A percentile compares a stretch with the other conserved stretches of the same genome.
These are phyloP conservation scores for Ectropis grisescens DNA, from an alignment of 1,140 invertebrate species.

Conservation along the genomic window DNA sequence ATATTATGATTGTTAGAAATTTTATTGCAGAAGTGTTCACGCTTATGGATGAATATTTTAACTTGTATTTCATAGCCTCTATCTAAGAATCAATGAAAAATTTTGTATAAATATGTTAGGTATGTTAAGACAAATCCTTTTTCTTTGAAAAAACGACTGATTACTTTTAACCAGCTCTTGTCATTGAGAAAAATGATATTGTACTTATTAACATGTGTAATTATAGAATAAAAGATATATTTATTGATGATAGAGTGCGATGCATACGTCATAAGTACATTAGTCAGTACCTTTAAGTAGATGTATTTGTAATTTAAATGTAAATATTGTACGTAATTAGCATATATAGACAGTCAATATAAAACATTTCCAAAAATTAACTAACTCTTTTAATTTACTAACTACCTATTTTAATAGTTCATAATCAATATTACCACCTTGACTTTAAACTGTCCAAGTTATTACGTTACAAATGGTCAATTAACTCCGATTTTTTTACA, in stretches of 20 bases:
- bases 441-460: no score
- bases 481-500: no score
- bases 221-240: slow-evolving; percentile 34
- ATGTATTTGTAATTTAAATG: slow-evolving; percentile 20
- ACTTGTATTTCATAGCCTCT: neutral
- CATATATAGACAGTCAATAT: neutral
- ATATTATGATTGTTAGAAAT: slow-evolving; percentile 15
- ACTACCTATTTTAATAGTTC: no score
- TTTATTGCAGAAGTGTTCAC: slow-evolving; percentile 35
- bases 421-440: no score
- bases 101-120: slow-evolving; percentile 5
- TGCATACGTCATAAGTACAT: no score
- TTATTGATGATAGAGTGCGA: slow-evolving; percentile 25
- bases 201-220: slow-evolving; percentile 48
- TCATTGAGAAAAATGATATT: slow-evolving; percentile 26
- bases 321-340: neutral
- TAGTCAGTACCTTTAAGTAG: no score
- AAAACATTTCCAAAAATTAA: no score
- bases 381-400: no score
- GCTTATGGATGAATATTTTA: slow-evolving; percentile 14
- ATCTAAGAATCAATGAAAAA: slow-evolving; percentile 4
- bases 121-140: no score
- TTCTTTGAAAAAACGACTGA: slow-evolving; percentile 43
- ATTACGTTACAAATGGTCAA: no score
- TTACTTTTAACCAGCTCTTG: slow-evolving; percentile 25